Evolutionary conservation across 2,888 invertebrate genomes (phyloP).

Genomic region (Tinea semifulvella): DNA sequence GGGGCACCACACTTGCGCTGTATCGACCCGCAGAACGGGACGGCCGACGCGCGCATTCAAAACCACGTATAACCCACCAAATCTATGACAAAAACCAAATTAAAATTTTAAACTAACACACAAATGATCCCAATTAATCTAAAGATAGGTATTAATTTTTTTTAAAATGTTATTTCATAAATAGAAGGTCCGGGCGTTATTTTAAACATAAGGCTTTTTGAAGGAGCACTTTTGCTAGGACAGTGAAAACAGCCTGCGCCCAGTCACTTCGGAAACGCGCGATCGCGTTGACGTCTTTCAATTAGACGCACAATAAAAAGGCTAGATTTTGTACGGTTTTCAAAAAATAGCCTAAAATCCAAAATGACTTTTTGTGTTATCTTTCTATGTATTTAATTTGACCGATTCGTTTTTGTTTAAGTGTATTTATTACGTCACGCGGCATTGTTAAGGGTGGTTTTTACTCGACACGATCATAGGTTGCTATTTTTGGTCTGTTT

Average conservation of each 20-base stretch:
- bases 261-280: constrained; percentile 48
- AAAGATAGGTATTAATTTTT: too few relatives aligned
- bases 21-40: constrained; percentile 37
- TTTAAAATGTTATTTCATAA: too few relatives aligned
- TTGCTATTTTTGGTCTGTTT: constrained; percentile 38
- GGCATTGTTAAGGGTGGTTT: constrained; percentile 39
- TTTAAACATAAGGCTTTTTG: constrained; percentile 30
- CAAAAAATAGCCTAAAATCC: neutral
- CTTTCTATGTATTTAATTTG: neutral
- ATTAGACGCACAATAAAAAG: constrained; percentile 7
- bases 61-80: constrained; percentile 27
- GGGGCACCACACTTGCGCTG: too few relatives aligned
- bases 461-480: constrained; percentile 23
- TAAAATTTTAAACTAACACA: constrained; percentile 12
- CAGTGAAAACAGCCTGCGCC: constrained; percentile 36
- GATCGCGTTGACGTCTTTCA: constrained; percentile 42
- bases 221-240: constrained; percentile 34
- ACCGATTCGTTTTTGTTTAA: neutral
- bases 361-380: neutral
- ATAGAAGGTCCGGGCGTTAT: too few relatives aligned
- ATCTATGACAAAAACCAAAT: constrained; percentile 20
- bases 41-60: constrained; percentile 55
- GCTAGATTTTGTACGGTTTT: neutral
- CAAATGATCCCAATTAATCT: too few relatives aligned
- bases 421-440: constrained; percentile 18